These are phyloP conservation scores for Melanotaenia parkinsoni DNA, from an alignment of 2,797 vertebrate species.

Conservation along the genomic window DNA sequence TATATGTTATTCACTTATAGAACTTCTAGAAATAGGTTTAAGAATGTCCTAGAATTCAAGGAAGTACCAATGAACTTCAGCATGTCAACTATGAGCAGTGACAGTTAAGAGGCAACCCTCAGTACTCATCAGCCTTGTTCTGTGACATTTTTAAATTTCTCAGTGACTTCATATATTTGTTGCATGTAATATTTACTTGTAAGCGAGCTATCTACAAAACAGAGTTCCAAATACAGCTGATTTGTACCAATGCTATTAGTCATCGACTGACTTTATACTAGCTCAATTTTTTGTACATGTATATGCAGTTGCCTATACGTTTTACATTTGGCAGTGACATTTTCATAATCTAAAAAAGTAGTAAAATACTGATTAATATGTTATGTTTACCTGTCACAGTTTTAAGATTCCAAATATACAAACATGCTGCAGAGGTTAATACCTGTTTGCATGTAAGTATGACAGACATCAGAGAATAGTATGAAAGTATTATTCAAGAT, in stretches of 20 bases:
- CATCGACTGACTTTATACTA: background rate
- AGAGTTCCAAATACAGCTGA: background rate
- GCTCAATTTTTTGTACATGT: background rate
- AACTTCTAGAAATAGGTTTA: background rate
- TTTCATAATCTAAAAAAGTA: background rate
- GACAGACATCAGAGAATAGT: background rate
- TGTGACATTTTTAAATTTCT: background rate
- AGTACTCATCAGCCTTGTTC: slow-evolving; percentile 22
- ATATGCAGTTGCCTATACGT: background rate
- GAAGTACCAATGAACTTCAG: background rate
- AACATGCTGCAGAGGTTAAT: background rate
- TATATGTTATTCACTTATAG: background rate
- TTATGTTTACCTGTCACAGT: background rate
- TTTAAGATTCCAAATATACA: background rate
- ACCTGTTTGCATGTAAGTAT: background rate
- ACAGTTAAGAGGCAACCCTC: slow-evolving; percentile 25
- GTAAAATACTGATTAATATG: background rate
- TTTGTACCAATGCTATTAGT: background rate
- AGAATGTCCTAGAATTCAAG: background rate
- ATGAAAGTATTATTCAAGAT: background rate
- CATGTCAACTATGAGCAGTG: slow-evolving; percentile 28
- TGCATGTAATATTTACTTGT: background rate
- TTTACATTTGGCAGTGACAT: background rate
- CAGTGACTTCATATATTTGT: background rate
- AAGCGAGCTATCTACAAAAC: background rate